Evolutionary conservation across 2,113 vertebrate genomes (phyloP).

Genomic region (Phocoena phocoena): DNA sequence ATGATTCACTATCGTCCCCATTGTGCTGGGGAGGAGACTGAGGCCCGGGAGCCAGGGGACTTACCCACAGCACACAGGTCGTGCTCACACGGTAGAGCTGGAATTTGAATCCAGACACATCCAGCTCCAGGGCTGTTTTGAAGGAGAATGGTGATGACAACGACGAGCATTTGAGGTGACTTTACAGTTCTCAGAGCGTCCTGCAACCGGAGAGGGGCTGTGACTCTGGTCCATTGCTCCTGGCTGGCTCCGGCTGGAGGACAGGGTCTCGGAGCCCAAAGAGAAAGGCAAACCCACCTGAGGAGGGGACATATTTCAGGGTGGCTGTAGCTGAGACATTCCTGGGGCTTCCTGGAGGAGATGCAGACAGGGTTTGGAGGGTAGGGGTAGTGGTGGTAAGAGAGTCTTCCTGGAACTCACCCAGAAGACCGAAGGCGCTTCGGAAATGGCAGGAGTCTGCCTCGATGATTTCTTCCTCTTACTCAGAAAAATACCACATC

Average conservation of each 20-base stretch:
- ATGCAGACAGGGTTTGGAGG: accelerated
- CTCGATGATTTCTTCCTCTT: background rate
- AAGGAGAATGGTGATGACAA: background rate
- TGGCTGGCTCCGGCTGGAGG: background rate
- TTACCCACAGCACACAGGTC: background rate
- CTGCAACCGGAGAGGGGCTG: background rate
- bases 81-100: background rate
- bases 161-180: background rate
- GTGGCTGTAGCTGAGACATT: background rate
- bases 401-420: no score
- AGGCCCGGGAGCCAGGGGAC: background rate
- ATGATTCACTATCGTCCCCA: accelerated
- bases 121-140: background rate
- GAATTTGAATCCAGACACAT: background rate
- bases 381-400: background rate
- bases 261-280: background rate
- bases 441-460: background rate
- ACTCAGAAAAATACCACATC: background rate
- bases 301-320: accelerated
- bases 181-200: background rate
- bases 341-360: background rate
- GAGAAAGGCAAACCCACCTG: background rate
- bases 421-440: accelerated
- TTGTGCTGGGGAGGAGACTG: background rate
- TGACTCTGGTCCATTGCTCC: background rate